Evolutionary conservation across 2,113 vertebrate genomes (phyloP), one percentile per base, ranked within the genome.

Genomic region (Deroptyus accipitrinus): DNA sequence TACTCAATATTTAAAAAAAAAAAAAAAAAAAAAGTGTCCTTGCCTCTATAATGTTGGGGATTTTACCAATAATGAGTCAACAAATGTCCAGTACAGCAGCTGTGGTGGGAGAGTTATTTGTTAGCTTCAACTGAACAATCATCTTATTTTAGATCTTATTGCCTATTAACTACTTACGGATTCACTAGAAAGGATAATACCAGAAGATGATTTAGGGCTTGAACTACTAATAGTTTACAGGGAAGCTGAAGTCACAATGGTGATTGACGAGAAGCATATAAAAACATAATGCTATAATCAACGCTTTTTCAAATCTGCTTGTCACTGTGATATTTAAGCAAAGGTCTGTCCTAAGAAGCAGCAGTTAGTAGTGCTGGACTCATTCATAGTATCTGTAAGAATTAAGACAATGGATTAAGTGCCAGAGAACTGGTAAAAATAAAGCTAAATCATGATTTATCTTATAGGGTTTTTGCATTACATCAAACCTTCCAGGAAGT

Each of bases 181-280:
- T 95, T 95, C 92, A 75, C 83, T 64, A 75, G 77, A 67, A 90
- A 90, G 79, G 69, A 88, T 95, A 96, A 96, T 88, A 84, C 62
- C 74, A 86, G 42, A 24, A 78, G 69, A 92, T 54, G 39, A 93
- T 83, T 95, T 83, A 88, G 35, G 79, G 66, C 79, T 94, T 93
- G 85, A 74, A 59, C 39, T 68, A 52, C 30, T 86, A 85, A 86
- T 42, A 95, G 67, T 83, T 92, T 94, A 92, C 68, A 90, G 89
- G 62, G 25, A 87, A 49, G 46, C 70, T 93, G 55, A 79, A 83
- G 51, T 73, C 46, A 94, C 79, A 59, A 59, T 41, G 54, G 55
- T 93, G 83, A 76, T 88, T 88, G 82, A 88, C 51, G 17, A 82
- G 62, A 67, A 92, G 69, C 62, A 55, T 33, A 27, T 87, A 92